phyloP scores from a whole-genome alignment of 2,797 vertebrate species.

The Tarsius wallacei region DNA sequence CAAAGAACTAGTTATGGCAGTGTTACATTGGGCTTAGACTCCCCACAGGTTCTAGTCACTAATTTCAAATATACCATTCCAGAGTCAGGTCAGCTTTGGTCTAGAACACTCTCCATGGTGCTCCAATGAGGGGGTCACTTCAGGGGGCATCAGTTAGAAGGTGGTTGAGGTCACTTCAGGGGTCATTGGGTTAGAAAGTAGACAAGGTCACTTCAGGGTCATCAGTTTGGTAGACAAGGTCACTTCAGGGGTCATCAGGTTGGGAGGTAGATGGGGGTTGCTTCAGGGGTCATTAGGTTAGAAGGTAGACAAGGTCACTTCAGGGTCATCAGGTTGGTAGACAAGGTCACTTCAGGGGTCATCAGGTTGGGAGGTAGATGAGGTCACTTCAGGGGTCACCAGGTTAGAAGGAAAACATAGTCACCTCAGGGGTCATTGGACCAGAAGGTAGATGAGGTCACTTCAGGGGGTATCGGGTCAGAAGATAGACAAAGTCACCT shows the following conservation, averaged over 20 bases:
- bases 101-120: too few species aligned
- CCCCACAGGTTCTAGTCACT: neutral
- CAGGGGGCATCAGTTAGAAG: neutral
- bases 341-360: neutral
- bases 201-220: neutral
- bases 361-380: neutral
- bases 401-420: neutral
- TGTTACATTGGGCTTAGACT: neutral
- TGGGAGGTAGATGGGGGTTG: neutral
- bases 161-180: neutral
- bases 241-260: neutral
- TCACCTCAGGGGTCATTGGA: neutral
- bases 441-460: neutral
- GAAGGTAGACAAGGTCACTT: neutral
- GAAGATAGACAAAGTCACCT: neutral
- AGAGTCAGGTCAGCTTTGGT: too few species aligned
- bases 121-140: neutral
- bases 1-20: neutral
- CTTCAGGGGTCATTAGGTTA: neutral
- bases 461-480: neutral
- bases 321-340: neutral
- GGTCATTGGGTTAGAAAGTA: too few species aligned
- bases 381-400: neutral
- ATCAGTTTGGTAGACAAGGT: too few species aligned
- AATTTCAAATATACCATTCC: too few species aligned